Percentiles rank a stretch among this genome's conserved stretches.
These are phyloP conservation scores for Misgurnus anguillicaudatus DNA, from an alignment of 2,113 vertebrate genomes.

Conservation along the genomic window DNA sequence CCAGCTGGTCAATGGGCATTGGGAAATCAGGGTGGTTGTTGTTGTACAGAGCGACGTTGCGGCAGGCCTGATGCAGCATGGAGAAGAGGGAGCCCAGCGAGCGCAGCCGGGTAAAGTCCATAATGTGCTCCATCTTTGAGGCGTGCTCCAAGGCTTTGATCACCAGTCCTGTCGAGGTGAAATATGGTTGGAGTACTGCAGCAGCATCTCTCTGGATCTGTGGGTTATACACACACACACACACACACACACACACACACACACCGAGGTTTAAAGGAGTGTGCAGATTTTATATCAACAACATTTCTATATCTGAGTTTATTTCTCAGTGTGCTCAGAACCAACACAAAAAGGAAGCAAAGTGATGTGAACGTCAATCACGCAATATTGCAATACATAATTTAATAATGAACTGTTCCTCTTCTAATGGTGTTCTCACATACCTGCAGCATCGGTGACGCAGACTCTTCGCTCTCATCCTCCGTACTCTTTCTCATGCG, in stretches of 20 bases:
- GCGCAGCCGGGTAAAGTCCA: conserved; percentile 96
- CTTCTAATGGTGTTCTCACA: not conserved
- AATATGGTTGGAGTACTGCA: conserved; percentile 90
- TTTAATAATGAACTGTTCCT: not conserved
- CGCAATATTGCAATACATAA: too few relatives aligned
- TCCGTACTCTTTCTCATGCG: conserved; percentile 89
- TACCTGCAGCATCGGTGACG: conserved; percentile 97
- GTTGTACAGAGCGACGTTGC: conserved; percentile 94
- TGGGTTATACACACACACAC: not conserved
- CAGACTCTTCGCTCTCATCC: conserved; percentile 89
- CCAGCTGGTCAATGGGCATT: conserved; percentile 95
- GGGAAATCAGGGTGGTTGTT: conserved; percentile 98
- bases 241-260: not conserved
- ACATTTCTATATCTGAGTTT: not conserved
- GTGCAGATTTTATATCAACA: too few relatives aligned
- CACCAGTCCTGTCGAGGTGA: conserved; percentile 93
- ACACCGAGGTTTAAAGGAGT: not conserved
- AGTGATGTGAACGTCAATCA: too few relatives aligned
- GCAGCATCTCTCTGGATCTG: conserved; percentile 94
- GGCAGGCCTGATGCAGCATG: conserved; percentile 97
- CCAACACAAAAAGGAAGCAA: too few relatives aligned
- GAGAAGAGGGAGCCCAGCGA: conserved; percentile 95
- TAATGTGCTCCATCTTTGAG: conserved; percentile 97
- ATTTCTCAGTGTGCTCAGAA: too few relatives aligned
- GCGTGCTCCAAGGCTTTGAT: conserved; percentile 96